Base-by-base conservation (phyloP, 2,888 invertebrate species). In the Theristus sp. region DNA sequence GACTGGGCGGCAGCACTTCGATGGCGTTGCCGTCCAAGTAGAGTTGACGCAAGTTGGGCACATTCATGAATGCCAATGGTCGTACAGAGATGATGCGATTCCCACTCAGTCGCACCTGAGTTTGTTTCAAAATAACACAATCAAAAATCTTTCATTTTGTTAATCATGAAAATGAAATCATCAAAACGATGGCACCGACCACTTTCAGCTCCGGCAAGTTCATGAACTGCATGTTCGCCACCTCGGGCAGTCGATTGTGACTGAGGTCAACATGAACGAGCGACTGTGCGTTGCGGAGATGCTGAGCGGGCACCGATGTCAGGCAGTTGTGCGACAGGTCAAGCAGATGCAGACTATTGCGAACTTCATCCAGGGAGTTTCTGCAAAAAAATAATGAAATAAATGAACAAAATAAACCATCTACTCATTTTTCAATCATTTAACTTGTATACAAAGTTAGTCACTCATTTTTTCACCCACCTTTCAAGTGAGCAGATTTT, bases 1-100 rank as follows among this genome's bases (percentile, higher is more conserved):
- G 86, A 69, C 83, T 82, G 68, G 83, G 82, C 71, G 87, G 86
- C 10, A 90, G 81, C 70, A 82, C 83, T 71, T 82, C 81, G 71
- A 91, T 86, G 67, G 83, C 82, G 76, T 90, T 90, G 73, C 83
- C 81, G n/a, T 84, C 84, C 62, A 90, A 82, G 73, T 86, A 85
- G 71, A 90, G 84, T 75, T 68, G 68, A 59, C 70, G 67, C 59
- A 77, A 66, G 47, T 71, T 67, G 52, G 90, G 90, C 71, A 88
- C 87, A 46, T 86, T 85, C 73, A 87, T 85, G 69, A 90, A 87
- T 61, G 89, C 78, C 72, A 86, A 82, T 60, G 84, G 82, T n/a
- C 89, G 87, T 63, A 90, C 79, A 68, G 82, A 82, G 59, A 79
- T 78, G 59, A 89, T 63, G 1, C 63, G 78, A 77, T 85, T 83